Base-by-base conservation (phyloP, 2,888 invertebrate genomes). In the Nomada ferruginata region DNA sequence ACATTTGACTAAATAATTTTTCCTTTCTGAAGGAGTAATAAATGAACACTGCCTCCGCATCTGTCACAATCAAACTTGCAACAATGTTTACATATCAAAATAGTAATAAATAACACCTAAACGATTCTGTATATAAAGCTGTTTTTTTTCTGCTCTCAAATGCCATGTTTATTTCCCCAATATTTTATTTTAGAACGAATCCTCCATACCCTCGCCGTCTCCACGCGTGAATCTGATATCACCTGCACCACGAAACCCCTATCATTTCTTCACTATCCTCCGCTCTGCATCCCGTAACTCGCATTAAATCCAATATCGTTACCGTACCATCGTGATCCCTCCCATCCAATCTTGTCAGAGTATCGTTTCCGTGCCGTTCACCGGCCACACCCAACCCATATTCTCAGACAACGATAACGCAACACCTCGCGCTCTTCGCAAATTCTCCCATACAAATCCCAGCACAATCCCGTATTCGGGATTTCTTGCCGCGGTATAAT, bases 401-500 rank as follows among this genome's bases (percentile, higher is more conserved):
- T 52, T 55, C 65, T 64, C 70, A n/a, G 26, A 44, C 53, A 59
- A 61, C 79, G 77, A 79, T 77, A 70, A 71, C 69, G 47, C 69
- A 23, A 69, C 36, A 36, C 52, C n/a, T 52, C 20, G 23, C 57
- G 64, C 20, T 44, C 68, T 82, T 71, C 75, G 23, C 61, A 53
- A 71, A 79, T 79, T 79, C 69, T 59, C 5, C 53, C 52, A 23
- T 63, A 71, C 64, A 82, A 82, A 82, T 82, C 81, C 65, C 44
- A n/a, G 63, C 44, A 70, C 57, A 68, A 68, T 68, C 68, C 65
- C 81, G 65, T 60, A 47, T 69, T 59, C 76, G 47, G 64, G 55
- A 69, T 76, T 69, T 44, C 71, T 72, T 63, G 70, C 59, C 75
- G 2, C 23, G 52, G 36, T 60, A 61, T 66, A 72, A 72, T 65